phyloP scores from a whole-genome alignment of 1,140 invertebrate genomes.

The Triops longicaudatus region DNA sequence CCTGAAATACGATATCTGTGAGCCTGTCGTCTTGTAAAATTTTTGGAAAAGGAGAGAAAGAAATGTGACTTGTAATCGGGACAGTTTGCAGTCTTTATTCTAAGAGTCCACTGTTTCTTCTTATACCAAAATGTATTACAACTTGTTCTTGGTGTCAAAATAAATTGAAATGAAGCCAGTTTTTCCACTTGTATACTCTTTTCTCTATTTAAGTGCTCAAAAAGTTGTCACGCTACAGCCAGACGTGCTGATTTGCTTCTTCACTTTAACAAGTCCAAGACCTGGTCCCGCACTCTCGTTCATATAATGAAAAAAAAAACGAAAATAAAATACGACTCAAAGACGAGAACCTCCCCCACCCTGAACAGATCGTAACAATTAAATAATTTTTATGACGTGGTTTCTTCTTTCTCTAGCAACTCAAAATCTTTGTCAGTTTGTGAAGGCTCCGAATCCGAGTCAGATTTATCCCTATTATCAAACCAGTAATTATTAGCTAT shows the following conservation, averaged over 20 bases:
- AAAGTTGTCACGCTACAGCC: not conserved
- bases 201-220: not conserved
- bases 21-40: too few species aligned
- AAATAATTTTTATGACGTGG: not conserved
- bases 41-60: too few species aligned
- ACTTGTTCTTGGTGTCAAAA: too few species aligned
- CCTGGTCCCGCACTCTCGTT: not conserved
- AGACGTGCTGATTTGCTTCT: not conserved
- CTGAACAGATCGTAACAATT: not conserved
- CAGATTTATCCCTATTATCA: conserved; percentile 45
- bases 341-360: not conserved
- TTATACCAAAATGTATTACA: too few species aligned
- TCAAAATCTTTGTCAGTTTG: conserved; percentile 72
- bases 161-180: too few species aligned
- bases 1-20: too few species aligned
- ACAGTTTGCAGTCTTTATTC: too few species aligned
- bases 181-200: not conserved
- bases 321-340: not conserved
- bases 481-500: not conserved
- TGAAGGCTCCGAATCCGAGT: conserved; percentile 56
- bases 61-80: too few species aligned
- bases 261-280: not conserved
- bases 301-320: not conserved
- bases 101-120: too few species aligned
- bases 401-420: conserved; percentile 56